Base-by-base conservation (phyloP, 2,113 vertebrate genomes). In the Scortum barcoo region DNA sequence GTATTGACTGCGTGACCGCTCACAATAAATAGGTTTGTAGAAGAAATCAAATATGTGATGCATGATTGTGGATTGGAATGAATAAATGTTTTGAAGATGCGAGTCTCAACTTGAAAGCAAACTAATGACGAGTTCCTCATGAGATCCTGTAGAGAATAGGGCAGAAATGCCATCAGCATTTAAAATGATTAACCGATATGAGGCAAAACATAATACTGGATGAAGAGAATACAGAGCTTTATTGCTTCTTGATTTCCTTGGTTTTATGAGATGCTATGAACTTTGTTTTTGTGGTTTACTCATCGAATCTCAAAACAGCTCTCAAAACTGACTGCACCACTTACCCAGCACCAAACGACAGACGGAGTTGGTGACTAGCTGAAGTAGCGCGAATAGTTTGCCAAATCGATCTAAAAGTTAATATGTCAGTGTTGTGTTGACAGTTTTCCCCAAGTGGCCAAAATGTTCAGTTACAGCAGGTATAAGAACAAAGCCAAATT, bases 21-120 rank as follows among this genome's bases (percentile, higher is more conserved):
- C 63, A 30, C 36, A 68, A 16, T 54, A 67, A 54, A 68, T n/a
- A 78, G 44, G 24, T 24, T 30, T 40, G 33, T n/a, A 10, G 50
- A 22, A 33, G 28, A 72, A 26, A 2, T 65, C 16, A 72, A 36
- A 46, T 71, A 56, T 70, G 57, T 53, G 58, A 72, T 24, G 48
- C 17, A 48, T 36, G 50, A 36, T 40, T 51, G 51, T 60, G 42
- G 40, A 50, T 51, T 22, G 19, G 33, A 66, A 40, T 58, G 58
- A n/a, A 72, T 57, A 17, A 67, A 60, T 81, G 53, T 75, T 74
- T 81, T 74, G 44, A 51, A 60, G 33, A 40, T 16, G 19, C 13
- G 0, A 30, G 79, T 68, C 54, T 51, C 12, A 44, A 44, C 54
- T 60, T 61, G 71, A 14, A 20, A 24, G 66, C 42, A 42, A 56